These are phyloP conservation scores for Cetoscarus ocellatus DNA, from an alignment of 2,797 vertebrate genomes.

Conservation along the genomic window DNA sequence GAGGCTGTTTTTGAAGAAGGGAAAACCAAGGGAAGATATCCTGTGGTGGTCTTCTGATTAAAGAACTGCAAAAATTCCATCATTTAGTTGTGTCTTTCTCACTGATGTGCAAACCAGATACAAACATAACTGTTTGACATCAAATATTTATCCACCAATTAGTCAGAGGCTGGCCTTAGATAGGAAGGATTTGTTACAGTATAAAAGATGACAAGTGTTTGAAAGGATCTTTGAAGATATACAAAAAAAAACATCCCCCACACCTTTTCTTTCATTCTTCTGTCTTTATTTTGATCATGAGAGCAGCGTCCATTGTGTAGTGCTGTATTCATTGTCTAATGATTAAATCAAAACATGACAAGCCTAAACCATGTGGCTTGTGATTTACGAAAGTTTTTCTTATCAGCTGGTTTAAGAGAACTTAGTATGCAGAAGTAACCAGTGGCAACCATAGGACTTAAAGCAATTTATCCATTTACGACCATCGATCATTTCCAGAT, in stretches of 20 bases:
- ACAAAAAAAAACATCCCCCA: constrained; percentile 5
- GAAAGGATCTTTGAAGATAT: constrained; percentile 15
- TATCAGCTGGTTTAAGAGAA: too few relatives aligned
- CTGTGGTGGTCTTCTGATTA: constrained; percentile 28
- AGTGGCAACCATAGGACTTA: too few relatives aligned
- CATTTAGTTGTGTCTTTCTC: constrained; percentile 12
- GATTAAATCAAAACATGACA: not conserved
- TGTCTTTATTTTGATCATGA: constrained; percentile 28
- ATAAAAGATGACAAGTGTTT: constrained; percentile 6
- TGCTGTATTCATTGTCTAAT: not conserved
- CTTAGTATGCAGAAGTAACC: too few relatives aligned
- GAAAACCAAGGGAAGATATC: constrained; percentile 10
- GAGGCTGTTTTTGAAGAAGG: constrained; percentile 41
- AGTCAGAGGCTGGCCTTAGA: constrained; percentile 19
- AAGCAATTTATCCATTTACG: too few relatives aligned
- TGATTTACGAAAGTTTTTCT: not conserved
- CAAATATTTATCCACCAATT: constrained; percentile 57
- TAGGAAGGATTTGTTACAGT: not conserved
- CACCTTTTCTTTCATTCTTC: not conserved
- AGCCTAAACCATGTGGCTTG: not conserved
- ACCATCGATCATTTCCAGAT: too few relatives aligned
- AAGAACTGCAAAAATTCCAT: constrained; percentile 16
- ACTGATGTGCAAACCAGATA: not conserved
- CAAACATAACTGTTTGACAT: constrained; percentile 27
- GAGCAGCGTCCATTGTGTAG: not conserved